These are phyloP conservation scores for Gallinago nigripennis DNA, from an alignment of 2,797 vertebrate genomes.

Conservation along the genomic window DNA sequence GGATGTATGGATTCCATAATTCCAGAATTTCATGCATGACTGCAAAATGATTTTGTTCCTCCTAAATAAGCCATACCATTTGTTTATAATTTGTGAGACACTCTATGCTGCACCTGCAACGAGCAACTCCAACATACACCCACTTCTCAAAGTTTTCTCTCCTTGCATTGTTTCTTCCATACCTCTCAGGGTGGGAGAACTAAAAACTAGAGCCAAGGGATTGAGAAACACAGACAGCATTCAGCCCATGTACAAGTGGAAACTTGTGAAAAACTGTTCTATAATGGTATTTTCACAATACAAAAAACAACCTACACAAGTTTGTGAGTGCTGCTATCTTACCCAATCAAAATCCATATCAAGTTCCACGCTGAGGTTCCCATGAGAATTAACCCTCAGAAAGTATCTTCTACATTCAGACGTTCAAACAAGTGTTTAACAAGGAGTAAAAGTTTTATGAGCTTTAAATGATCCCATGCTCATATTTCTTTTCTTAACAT, in stretches of 20 bases:
- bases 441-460: background rate
- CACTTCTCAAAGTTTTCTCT: background rate
- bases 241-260: background rate
- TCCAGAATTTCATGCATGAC: background rate
- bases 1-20: rapidly evolving
- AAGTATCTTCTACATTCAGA: background rate
- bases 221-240: background rate
- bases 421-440: background rate
- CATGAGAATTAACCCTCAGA: background rate
- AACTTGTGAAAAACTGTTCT: background rate
- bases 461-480: constrained; percentile 5
- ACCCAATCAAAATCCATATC: background rate
- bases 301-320: background rate
- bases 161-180: background rate
- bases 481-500: background rate
- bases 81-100: background rate
- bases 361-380: background rate
- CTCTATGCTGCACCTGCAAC: background rate
- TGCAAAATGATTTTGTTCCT: background rate
- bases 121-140: background rate
- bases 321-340: background rate
- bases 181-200: background rate
- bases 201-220: background rate
- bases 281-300: background rate
- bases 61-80: background rate